Evolutionary conservation across 2,113 vertebrate species (phyloP), one percentile per base, ranked within the genome.

Genomic region (Formicarius rufipectus): DNA sequence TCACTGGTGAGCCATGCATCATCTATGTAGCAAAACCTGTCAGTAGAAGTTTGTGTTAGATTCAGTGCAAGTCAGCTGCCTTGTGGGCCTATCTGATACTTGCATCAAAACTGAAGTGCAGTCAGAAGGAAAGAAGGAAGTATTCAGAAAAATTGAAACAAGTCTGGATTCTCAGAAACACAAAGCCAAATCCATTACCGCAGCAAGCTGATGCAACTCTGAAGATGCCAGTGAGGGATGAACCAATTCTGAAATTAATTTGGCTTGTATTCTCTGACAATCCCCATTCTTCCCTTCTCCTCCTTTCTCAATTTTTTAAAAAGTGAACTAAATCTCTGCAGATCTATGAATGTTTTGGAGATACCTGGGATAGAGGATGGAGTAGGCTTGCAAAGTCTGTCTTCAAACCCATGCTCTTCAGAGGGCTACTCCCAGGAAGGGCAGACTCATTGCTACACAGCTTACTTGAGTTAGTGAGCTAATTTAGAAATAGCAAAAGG

Each of bases 101-200:
- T 80, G 84, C 66, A 93, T 90, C 64, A 91, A 79, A 89, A 72
- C 72, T 81, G 78, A 83, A 93, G 83, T 53, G 56, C 69, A 74
- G 85, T 91, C 84, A 89, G 80, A 88, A 92, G 87, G 84, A 94
- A 95, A 95, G 82, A 78, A 95, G 86, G 94, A 96, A 92, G 79
- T 89, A n/a, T 72, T 79, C 84, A 75, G 80, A 83, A 96, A 73
- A 91, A 79, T 80, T 74, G 84, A 90, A 90, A 95, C 87, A 84
- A 56, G 67, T 16, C 80, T 92, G 78, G 80, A 60, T 95, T 96
- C 89, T 91, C 78, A 84, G 95, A 96, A 96, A 74, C 20, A 86
- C 64, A 47, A 67, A 72, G 85, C 72, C 50, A 84, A 94, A 81
- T 95, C 78, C 80, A 62, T 64, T 91, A 91, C 49, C 14, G 12